Base-by-base conservation (phyloP, 2,113 vertebrate species). In the Argyrosomus japonicus region DNA sequence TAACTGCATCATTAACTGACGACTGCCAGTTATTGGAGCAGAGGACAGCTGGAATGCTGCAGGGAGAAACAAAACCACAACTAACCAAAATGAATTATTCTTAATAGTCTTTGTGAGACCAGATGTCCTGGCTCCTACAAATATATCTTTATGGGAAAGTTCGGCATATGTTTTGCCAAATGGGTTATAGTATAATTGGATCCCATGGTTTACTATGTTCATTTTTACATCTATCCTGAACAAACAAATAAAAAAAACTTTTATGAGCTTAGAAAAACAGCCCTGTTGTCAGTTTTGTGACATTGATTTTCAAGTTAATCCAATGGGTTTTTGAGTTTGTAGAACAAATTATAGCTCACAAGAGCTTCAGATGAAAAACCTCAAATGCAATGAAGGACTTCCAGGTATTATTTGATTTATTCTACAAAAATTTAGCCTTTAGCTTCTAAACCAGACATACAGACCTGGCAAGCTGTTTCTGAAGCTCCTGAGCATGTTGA, bases 401-500 rank as follows among this genome's bases (percentile, higher is more conserved):
- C 1, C 53, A 23, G 36, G 25, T 2, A 36, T 68, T 5, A 36
- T n/a, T 45, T 40, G 17, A 9, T 40, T 40, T 40, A 11, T 40
- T 29, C 7, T 15, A 48, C 17, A 27, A 56, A 18, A 8, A 48
- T 19, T 25, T 5, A 0, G 48, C 43, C 1, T 65, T 40, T 61
- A 7, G 7, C 29, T 4, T 50, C 2, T 56, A 14, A 71, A 68
- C 1, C 54, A 58, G 47, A 65, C 0, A 14, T 1, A 86, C 88
- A 54, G 67, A 99, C 98, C 97, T 98, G 93, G 96, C 95, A 92
- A 99, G 94, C n/a, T 98, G 96, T 82, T 96, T 97, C 93, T 97
- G 97, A n/a, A 99, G 93, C 36, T 99, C 97, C 94, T 97, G 91
- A 94, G 98, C 96, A 81, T 96, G 96, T 60, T 97, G 97, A 92